Base-by-base conservation (phyloP, 2,113 vertebrate genomes). In the Meles meles region DNA sequence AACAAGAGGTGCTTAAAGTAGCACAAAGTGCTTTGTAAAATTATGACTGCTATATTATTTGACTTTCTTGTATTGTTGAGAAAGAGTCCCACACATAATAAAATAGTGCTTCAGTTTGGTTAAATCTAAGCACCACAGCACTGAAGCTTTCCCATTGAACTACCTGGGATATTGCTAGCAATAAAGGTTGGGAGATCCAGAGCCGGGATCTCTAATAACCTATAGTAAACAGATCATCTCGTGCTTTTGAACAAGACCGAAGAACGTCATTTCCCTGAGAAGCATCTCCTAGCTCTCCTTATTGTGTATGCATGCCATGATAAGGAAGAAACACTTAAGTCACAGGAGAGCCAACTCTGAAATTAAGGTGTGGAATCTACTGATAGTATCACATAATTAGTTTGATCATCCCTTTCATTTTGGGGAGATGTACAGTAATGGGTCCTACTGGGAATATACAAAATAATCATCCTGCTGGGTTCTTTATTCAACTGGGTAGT, bases 1-100 rank as follows among this genome's bases (percentile, higher is more conserved):
- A 96, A 97, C 52, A 97, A 98, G 97, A 97, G 97, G 98, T 98
- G 97, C 98, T 98, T 97, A 90, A 85, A 55, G 81, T 88, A 98
- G 97, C 97, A 96, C 85, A 83, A 98, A 97, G 97, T 98, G 97
- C 97, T 98, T 96, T 98, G 97, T 92, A 95, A 96, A 93, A 94
- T 87, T 94, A 77, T 77, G 89, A 97, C 67, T 96, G 88, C 89
- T 97, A 18, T 96, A 72, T 93, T 2, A 9, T 96, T 97, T 97
- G 84, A 94, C 93, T 96, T 97, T 82, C 39, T 88, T 97, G 57
- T 90, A 27, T 83, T 94, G 65, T 96, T 97, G 88, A 96, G 76
- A 87, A 82, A 95, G 31, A 94, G 85, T 71, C 23, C 93, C 93
- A 31, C 82, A 42, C 3, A 0, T 92, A 90, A 85, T 90, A 93